Base-by-base conservation (phyloP, 2,888 invertebrate genomes). In the Eupithecia tripunctaria region DNA sequence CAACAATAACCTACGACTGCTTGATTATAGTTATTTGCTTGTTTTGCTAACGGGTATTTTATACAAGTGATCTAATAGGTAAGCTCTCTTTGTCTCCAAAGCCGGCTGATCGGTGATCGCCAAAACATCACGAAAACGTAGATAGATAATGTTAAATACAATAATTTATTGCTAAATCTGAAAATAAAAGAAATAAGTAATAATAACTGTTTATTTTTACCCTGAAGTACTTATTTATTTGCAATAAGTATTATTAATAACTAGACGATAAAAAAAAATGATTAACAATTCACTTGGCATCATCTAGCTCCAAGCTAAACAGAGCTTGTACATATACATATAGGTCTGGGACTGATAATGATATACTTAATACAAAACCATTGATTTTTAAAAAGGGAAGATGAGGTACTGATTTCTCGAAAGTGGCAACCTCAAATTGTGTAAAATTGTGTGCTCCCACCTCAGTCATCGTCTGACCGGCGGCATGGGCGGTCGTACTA, bases 111-210 rank as follows among this genome's bases (percentile, higher is more conserved):
- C 25, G 12, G 56, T 56, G 56, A 56, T 21, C 25, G 56, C 25
- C 21, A 25, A 56, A 12, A 25, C 60, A 29, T 29, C 60, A 60
- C 60, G 29, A 8, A 59, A 29, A 29, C 15, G 29, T 60, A 60
- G 59, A 27, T 59, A 59, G 21, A 25, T 56, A 56, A 56, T 56
- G 56, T 56, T 60, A 29, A 60, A 18, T 29, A 29, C 18, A 29
- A 18, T 60, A 29, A 60, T 60, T 60, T 27, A 60, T 29, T 60
- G 60, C 27, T 60, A 60, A 29, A 60, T 8, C 60, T 29, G 8
- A 60, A 60, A 60, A 60, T 60, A 5, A 60, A 60, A 29, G 14
- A 60, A 29, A 29, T 60, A 18, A 18, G 29, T 29, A 60, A 18
- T 15, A 29, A 29, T 60, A 18, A 15, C 3, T 60, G 29, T 60